A percentile compares a stretch with the other conserved stretches of the same genome.
These are phyloP conservation scores for Marisa cornuarietis DNA, from an alignment of 1,140 invertebrate species.

Conservation along the genomic window DNA sequence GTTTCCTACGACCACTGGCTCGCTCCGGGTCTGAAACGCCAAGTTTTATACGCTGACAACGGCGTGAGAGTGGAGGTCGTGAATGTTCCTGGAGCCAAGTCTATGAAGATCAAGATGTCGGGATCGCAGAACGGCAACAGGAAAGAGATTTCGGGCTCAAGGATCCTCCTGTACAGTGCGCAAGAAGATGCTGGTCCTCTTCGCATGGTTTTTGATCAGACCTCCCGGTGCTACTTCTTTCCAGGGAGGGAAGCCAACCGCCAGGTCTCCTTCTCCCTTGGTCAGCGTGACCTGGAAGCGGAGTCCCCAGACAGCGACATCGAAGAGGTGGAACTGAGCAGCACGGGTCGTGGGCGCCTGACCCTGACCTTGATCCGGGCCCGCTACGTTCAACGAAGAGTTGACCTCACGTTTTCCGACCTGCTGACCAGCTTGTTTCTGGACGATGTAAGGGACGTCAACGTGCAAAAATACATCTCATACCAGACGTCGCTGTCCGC, in stretches of 20 bases:
- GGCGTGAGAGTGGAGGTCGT: conserved; percentile 4
- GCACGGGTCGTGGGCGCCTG: background rate
- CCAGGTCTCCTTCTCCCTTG: background rate
- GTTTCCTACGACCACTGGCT: background rate
- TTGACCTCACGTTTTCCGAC: background rate
- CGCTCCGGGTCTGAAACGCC: background rate
- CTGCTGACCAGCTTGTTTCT: background rate
- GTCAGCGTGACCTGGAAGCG: background rate
- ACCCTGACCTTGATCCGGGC: background rate
- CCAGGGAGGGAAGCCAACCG: background rate
- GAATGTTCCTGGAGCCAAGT: background rate
- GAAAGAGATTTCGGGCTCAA: background rate
- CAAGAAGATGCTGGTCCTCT: background rate
- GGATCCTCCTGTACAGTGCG: background rate
- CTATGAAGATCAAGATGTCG: conserved; percentile 3
- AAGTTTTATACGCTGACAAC: background rate
- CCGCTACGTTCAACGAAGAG: background rate
- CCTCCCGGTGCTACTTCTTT: conserved; percentile 12
- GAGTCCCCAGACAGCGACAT: conserved; percentile 6
- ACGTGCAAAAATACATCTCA: background rate
- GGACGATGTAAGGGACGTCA: background rate
- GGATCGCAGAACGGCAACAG: background rate
- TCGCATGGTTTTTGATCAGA: conserved; percentile 2
- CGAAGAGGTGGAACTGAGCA: background rate
- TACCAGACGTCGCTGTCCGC: background rate